These are phyloP conservation scores for Willisornis vidua DNA, from an alignment of 2,113 vertebrate species.

Conservation along the genomic window DNA sequence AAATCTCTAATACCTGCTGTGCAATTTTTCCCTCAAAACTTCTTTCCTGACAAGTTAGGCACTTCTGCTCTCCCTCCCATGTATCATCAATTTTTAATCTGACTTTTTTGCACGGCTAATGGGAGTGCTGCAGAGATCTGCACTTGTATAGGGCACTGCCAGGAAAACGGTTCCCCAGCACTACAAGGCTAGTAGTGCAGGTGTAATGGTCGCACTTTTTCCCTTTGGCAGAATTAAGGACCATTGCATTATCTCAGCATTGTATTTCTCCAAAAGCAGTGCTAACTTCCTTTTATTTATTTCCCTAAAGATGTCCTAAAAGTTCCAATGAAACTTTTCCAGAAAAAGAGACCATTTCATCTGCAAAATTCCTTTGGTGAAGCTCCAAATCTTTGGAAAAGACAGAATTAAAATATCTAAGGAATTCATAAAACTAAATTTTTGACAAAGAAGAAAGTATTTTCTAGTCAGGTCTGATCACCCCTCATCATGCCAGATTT, in stretches of 20 bases:
- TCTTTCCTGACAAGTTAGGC: background rate
- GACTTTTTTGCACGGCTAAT: background rate
- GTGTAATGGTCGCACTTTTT: background rate
- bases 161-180: background rate
- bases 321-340: background rate
- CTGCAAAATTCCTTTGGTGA: background rate
- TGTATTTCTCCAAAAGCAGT: background rate
- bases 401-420: background rate
- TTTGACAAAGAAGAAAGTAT: background rate
- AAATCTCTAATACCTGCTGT: background rate
- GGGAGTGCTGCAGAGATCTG: background rate
- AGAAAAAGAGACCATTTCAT: background rate
- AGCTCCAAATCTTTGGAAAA: background rate
- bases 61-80: background rate
- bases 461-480: background rate
- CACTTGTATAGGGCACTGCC: background rate
- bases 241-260: background rate
- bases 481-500: background rate
- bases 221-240: background rate
- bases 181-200: background rate
- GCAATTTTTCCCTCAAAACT: background rate
- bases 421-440: background rate
- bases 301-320: background rate
- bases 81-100: background rate
- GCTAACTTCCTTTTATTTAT: background rate